phyloP scores from a whole-genome alignment of 2,888 invertebrate species.

The Oxystoma pomonae region DNA sequence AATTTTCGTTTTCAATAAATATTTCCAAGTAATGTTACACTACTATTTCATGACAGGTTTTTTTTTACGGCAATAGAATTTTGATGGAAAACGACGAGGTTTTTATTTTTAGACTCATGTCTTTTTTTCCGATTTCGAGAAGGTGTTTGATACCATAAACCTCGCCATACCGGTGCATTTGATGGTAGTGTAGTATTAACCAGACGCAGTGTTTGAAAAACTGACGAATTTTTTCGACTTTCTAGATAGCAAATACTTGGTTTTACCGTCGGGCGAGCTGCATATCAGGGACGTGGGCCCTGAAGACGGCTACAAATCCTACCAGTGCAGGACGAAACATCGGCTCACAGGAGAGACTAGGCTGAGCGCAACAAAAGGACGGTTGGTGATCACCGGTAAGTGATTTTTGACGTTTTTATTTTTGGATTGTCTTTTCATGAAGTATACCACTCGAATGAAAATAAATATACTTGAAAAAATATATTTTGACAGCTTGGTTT shows the following conservation, averaged over 20 bases:
- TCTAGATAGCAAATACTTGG: slow-evolving; percentile 91
- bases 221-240: slow-evolving; percentile 17
- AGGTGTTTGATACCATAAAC: neutral
- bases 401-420: slow-evolving; percentile 34
- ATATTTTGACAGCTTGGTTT: no score
- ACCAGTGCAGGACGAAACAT: slow-evolving; percentile 91
- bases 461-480: no score
- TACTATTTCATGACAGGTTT: no score
- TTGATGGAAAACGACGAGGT: no score
- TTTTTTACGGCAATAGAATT: no score
- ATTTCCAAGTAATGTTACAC: no score
- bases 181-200: neutral
- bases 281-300: slow-evolving; percentile 94
- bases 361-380: slow-evolving; percentile 88
- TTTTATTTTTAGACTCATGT: no score
- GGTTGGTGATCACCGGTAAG: slow-evolving; percentile 94
- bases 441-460: no score
- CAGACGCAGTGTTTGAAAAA: slow-evolving; percentile 5
- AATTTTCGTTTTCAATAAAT: no score
- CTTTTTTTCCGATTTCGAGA: no score
- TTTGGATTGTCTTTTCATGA: neutral
- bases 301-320: slow-evolving; percentile 90
- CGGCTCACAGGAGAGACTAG: slow-evolving; percentile 89
- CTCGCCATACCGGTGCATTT: neutral
- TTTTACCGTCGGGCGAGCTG: slow-evolving; percentile 90